These are phyloP conservation scores for Dallia pectoralis DNA, from an alignment of 2,797 vertebrate genomes.

Conservation along the genomic window DNA sequence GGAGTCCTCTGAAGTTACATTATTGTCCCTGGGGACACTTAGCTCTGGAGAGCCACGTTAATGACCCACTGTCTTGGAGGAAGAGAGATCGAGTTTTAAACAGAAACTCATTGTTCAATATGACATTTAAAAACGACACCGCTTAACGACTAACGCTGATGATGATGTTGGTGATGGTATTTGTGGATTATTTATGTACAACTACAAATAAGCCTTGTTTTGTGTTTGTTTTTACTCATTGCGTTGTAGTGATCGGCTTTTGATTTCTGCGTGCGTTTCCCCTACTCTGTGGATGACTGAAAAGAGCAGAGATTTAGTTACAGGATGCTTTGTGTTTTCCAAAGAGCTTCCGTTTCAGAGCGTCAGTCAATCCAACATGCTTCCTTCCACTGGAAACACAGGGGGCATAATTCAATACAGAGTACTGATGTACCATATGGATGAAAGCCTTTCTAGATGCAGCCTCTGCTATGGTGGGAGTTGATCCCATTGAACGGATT, in stretches of 20 bases:
- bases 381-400: slow-evolving; percentile 34
- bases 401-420: slow-evolving; percentile 59
- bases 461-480: slow-evolving; percentile 56
- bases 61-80: too few relatives aligned
- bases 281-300: background rate
- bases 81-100: too few relatives aligned
- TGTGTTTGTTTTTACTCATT: background rate
- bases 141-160: background rate
- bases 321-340: background rate
- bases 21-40: too few relatives aligned
- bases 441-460: slow-evolving; percentile 54
- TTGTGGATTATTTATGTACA: background rate
- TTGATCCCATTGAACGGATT: slow-evolving; percentile 33
- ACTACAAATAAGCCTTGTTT: background rate
- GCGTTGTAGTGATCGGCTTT: background rate
- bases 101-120: too few relatives aligned
- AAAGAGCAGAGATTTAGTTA: background rate
- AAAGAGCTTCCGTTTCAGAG: background rate
- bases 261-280: background rate
- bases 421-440: slow-evolving; percentile 41
- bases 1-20: too few relatives aligned
- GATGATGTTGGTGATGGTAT: background rate
- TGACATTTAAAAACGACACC: too few relatives aligned
- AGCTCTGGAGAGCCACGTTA: too few relatives aligned
- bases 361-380: background rate